A percentile compares a stretch with the other conserved stretches of the same genome.
These are phyloP conservation scores for Fukomys damarensis DNA, from an alignment of 2,113 vertebrate species.

Conservation along the genomic window DNA sequence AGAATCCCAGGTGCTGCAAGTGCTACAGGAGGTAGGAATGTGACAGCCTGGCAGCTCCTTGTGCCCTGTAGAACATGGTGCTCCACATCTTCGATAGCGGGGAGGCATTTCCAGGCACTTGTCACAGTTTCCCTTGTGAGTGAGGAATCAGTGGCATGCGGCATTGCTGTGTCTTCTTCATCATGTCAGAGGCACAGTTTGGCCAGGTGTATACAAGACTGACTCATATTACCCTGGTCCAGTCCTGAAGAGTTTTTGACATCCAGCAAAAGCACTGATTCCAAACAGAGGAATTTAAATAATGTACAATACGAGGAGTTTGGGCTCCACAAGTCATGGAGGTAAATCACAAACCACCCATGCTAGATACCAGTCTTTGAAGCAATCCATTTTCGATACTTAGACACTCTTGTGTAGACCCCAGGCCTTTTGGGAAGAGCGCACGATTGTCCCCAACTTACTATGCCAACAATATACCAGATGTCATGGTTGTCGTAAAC, in stretches of 20 bases:
- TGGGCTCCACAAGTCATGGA: background rate
- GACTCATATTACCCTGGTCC: background rate
- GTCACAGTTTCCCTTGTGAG: constrained; percentile 17
- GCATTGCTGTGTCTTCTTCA: constrained; percentile 33
- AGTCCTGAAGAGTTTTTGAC: constrained; percentile 14
- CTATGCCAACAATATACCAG: constrained; percentile 89
- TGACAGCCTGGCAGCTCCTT: background rate
- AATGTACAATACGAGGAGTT: background rate
- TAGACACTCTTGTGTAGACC: constrained; percentile 87
- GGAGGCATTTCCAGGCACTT: constrained; percentile 28
- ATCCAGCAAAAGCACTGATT: constrained; percentile 40
- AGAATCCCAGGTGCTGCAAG: background rate
- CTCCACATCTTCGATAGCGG: background rate
- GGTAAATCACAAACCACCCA: background rate
- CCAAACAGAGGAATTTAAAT: constrained; percentile 16
- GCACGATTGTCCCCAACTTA: constrained; percentile 90
- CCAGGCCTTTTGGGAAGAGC: constrained; percentile 87
- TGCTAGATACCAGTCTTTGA: constrained; percentile 85
- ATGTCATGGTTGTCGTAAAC: constrained; percentile 88
- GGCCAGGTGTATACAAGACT: background rate
- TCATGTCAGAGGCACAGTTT: background rate
- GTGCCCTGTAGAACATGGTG: background rate
- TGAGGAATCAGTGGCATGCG: background rate
- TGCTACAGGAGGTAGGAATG: background rate
- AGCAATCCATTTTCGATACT: constrained; percentile 87